Percentiles rank a stretch among this genome's conserved stretches.
These are phyloP conservation scores for Tupiocoris notatus DNA, from an alignment of 2,888 invertebrate genomes.

Conservation along the genomic window DNA sequence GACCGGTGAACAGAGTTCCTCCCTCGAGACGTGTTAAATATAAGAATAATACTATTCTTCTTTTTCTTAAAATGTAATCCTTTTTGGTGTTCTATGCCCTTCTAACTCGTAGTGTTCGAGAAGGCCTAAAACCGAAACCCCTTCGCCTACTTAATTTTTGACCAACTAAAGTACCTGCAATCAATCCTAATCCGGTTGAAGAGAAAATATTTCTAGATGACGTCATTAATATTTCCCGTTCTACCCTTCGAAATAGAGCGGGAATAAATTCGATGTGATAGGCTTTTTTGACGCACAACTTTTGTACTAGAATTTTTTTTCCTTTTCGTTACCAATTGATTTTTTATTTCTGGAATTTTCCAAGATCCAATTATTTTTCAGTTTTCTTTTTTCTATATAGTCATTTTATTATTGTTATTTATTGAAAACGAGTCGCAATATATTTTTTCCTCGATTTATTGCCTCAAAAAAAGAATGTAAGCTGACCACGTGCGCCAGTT, in stretches of 20 bases:
- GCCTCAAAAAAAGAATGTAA: not conserved
- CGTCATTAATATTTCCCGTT: not conserved
- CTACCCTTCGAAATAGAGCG: slow-evolving; percentile 9
- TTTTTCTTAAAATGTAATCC: not conserved
- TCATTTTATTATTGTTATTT: slow-evolving; percentile 37
- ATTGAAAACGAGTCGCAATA: slow-evolving; percentile 1
- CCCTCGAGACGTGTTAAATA: not conserved
- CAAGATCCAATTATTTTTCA: slow-evolving; percentile 2
- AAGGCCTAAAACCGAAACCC: slow-evolving; percentile 21
- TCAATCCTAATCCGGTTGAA: slow-evolving; percentile 1
- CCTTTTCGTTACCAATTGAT: slow-evolving; percentile 7
- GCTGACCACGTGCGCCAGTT: not conserved
- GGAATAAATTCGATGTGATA: slow-evolving; percentile 23
- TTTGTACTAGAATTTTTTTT: slow-evolving; percentile 13
- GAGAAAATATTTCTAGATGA: slow-evolving; percentile 5
- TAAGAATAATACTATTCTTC: slow-evolving; percentile 10
- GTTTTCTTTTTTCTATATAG: not conserved
- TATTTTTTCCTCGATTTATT: slow-evolving; percentile 12
- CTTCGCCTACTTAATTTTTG: slow-evolving; percentile 24
- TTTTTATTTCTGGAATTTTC: not conserved
- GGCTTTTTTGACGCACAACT: slow-evolving; percentile 31
- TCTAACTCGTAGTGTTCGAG: slow-evolving; percentile 14
- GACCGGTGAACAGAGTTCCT: slow-evolving; percentile 30
- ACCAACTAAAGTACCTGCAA: slow-evolving; percentile 24
- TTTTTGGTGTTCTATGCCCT: slow-evolving; percentile 12